Conservation (phyloP, 2,797 vertebrate genomes). For the Crocidura indochinensis region DNA sequence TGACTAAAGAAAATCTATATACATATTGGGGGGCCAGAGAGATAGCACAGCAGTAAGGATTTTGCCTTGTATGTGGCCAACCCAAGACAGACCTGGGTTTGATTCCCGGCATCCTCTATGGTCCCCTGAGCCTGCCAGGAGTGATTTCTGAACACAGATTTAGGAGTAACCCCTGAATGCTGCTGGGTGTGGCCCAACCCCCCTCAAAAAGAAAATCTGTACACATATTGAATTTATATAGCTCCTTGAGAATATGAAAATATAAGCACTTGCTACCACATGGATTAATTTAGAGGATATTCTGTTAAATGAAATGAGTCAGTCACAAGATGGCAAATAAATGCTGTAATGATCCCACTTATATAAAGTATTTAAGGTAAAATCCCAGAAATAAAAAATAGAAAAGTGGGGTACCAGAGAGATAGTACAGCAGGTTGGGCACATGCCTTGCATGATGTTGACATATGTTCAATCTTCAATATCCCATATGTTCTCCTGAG, state of each 20-base stretch:
- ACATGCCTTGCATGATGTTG: too few relatives aligned
- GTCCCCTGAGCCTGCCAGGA: too few relatives aligned
- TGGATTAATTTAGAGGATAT: not conserved
- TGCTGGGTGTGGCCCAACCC: too few relatives aligned
- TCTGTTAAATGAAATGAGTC: not conserved
- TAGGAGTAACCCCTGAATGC: too few relatives aligned
- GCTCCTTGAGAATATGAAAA: slow-evolving; percentile 2
- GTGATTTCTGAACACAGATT: too few relatives aligned
- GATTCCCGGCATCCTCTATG: too few relatives aligned
- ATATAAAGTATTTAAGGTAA: not conserved
- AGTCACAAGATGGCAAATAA: not conserved
- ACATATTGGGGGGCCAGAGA: not conserved
- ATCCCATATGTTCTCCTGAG: too few relatives aligned
- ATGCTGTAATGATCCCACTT: not conserved
- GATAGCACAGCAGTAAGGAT: too few relatives aligned
- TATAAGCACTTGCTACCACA: not conserved
- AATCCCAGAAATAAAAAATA: slow-evolving; percentile 34
- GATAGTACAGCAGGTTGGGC: not conserved
- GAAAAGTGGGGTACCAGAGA: slow-evolving; percentile 4
- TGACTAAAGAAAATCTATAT: slow-evolving; percentile 10
- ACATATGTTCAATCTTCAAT: too few relatives aligned
- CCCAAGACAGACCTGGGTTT: too few relatives aligned
- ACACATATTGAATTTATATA: not conserved
- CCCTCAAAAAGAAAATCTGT: not conserved
- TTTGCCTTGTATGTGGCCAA: too few relatives aligned